phyloP scores from a whole-genome alignment of 2,113 vertebrate species.

The Lophotis ruficrista region DNA sequence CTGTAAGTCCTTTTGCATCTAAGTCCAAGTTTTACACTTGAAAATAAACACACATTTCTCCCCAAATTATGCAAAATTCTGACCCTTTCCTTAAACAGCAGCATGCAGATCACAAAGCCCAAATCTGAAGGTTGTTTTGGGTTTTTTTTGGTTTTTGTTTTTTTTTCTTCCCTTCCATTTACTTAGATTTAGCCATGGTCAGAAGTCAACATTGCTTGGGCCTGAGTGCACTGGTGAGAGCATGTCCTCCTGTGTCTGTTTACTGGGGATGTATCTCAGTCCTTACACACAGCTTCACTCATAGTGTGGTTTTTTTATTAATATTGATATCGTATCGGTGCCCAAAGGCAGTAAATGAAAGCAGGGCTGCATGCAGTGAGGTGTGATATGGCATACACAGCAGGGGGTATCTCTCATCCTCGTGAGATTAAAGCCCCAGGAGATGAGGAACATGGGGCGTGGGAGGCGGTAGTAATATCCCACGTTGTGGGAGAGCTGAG shows the following conservation, averaged over 20 bases:
- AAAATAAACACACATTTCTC: not conserved
- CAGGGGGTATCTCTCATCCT: too few relatives aligned
- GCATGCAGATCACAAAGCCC: accelerated
- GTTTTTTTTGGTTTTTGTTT: too few relatives aligned
- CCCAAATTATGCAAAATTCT: not conserved
- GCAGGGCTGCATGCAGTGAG: too few relatives aligned
- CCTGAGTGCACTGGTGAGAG: not conserved
- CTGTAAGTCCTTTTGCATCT: not conserved
- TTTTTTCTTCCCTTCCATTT: not conserved
- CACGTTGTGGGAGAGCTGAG: not conserved
- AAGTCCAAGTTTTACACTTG: not conserved
- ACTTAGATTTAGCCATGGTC: not conserved
- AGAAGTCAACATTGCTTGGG: not conserved
- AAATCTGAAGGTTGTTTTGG: too few relatives aligned
- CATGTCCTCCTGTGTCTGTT: not conserved
- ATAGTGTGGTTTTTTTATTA: not conserved
- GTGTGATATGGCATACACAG: not conserved
- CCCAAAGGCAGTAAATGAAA: not conserved
- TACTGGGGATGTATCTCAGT: not conserved
- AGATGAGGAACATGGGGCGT: not conserved
- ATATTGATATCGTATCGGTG: not conserved
- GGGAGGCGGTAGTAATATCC: not conserved
- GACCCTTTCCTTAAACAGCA: not conserved
- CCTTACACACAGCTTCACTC: not conserved
- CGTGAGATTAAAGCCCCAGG: too few relatives aligned